Evolutionary conservation across 2,113 vertebrate genomes (phyloP).

Genomic region (Tachysurus vachellii): DNA sequence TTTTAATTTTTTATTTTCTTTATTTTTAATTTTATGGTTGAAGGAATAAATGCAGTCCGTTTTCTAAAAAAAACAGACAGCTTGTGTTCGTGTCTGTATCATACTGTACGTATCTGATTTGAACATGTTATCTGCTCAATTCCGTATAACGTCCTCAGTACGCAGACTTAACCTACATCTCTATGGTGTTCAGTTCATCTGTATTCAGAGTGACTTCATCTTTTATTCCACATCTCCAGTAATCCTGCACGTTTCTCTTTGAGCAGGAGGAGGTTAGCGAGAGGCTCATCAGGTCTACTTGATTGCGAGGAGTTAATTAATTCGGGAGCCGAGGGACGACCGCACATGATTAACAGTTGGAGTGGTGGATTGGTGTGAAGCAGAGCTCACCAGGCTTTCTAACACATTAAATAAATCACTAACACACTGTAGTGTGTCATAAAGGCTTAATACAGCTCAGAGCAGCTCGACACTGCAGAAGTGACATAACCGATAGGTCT

Average conservation of each 20-base stretch:
- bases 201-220: neutral
- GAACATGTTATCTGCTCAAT: too few species aligned
- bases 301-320: slow-evolving; percentile 72
- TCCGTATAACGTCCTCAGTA: neutral
- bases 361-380: slow-evolving; percentile 60
- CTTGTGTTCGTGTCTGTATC: too few species aligned
- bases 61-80: neutral
- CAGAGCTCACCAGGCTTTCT: slow-evolving; percentile 47
- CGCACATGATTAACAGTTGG: slow-evolving; percentile 69
- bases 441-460: neutral
- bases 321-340: slow-evolving; percentile 60
- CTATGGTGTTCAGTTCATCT: neutral
- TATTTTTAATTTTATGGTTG: neutral
- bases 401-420: slow-evolving; percentile 69
- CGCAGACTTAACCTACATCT: neutral
- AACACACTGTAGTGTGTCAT: neutral
- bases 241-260: neutral
- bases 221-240: neutral
- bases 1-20: too few species aligned
- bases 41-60: neutral
- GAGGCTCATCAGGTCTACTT: slow-evolving; percentile 50
- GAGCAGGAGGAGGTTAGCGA: slow-evolving; percentile 3
- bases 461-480: too few species aligned
- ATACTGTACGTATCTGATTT: neutral
- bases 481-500: neutral